phyloP scores from a whole-genome alignment of 53 echinoderm and acorn worm species.

The Echinarachnius parma region DNA sequence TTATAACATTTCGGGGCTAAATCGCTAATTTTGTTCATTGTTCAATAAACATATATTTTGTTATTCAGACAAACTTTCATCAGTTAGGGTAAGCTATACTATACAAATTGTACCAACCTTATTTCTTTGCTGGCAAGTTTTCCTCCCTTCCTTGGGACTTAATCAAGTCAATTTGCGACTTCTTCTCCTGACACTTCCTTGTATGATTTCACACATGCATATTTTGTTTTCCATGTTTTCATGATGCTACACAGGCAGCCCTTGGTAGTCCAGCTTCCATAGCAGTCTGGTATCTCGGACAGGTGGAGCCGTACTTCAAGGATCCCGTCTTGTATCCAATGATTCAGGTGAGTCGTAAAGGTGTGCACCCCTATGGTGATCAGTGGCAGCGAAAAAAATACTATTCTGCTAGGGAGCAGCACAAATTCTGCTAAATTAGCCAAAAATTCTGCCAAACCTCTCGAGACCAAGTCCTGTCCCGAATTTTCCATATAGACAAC shows the following conservation, averaged over 20 bases:
- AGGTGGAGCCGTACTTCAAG: constrained; percentile 87
- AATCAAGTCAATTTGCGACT: too few species aligned
- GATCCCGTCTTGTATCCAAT: constrained; percentile 94
- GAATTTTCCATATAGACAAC: background rate
- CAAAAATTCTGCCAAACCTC: too few species aligned
- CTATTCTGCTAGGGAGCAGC: too few species aligned
- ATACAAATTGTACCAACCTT: too few species aligned
- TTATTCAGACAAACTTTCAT: background rate
- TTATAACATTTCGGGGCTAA: too few species aligned
- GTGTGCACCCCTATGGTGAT: background rate
- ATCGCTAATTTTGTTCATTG: too few species aligned
- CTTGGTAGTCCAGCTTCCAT: constrained; percentile 71
- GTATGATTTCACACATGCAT: too few species aligned
- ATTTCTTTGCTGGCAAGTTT: too few species aligned
- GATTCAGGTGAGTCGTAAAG: constrained; percentile 67
- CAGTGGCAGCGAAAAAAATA: background rate
- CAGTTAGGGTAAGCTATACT: background rate
- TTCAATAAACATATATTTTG: background rate
- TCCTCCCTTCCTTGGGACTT: too few species aligned
- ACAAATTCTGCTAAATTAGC: too few species aligned
- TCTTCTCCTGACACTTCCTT: too few species aligned
- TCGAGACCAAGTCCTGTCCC: too few species aligned
- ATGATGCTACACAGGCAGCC: constrained; percentile 67
- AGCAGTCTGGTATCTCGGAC: constrained; percentile 67
- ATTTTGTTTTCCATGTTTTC: background rate